These are phyloP conservation scores for Hydrophis major DNA, from an alignment of 2,797 vertebrate species.

Conservation along the genomic window DNA sequence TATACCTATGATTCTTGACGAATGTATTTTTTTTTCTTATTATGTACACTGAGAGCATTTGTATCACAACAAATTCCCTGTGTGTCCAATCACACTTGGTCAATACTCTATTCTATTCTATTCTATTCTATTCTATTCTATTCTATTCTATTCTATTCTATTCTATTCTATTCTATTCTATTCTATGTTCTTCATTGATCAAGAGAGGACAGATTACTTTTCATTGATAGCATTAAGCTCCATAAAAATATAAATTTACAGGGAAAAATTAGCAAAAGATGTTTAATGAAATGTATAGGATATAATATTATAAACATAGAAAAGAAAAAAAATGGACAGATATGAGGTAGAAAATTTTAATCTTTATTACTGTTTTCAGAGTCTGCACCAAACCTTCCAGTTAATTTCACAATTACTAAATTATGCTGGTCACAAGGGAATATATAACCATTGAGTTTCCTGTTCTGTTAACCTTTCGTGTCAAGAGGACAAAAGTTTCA, in stretches of 20 bases:
- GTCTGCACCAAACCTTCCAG: constrained; percentile 71
- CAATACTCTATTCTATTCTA: too few species aligned
- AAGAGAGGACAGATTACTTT: not conserved
- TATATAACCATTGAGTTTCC: constrained; percentile 83
- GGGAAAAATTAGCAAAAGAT: not conserved
- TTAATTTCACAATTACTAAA: constrained; percentile 94
- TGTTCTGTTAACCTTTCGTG: constrained; percentile 89
- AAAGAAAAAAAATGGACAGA: constrained; percentile 76
- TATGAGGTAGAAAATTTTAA: constrained; percentile 58
- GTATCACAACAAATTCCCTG: too few species aligned
- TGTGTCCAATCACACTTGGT: too few species aligned
- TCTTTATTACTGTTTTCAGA: constrained; percentile 90
- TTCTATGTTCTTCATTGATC: not conserved
- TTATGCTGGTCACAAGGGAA: constrained; percentile 79
- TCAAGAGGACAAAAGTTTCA: constrained; percentile 79
- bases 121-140: too few species aligned
- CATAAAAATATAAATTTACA: not conserved
- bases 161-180: too few species aligned
- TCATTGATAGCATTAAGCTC: constrained; percentile 22
- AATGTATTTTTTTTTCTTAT: too few species aligned
- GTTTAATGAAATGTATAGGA: not conserved
- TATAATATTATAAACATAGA: constrained; percentile 39
- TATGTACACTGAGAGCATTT: too few species aligned
- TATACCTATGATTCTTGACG: too few species aligned
- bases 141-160: too few species aligned